Evolutionary conservation across 2,888 invertebrate genomes (phyloP), one percentile per base, ranked within the genome.

Genomic region (Alsophila aescularia): DNA sequence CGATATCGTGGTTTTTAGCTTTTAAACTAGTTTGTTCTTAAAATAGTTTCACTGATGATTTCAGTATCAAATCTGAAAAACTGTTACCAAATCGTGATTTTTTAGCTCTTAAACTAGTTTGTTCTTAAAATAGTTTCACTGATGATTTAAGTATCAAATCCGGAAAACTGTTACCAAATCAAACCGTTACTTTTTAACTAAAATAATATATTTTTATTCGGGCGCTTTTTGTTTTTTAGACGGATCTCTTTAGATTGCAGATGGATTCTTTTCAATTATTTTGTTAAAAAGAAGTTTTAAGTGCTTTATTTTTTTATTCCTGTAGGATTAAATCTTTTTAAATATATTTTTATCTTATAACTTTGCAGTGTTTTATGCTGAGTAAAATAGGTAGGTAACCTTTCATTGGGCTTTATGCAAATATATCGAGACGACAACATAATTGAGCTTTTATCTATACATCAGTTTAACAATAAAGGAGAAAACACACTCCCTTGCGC

Each of bases 191-290:
- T 53, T 15, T 12, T n/a, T 0, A 1, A 32, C 43, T 48, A 13
- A 15, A 5, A 7, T 37, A 34, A 39, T 49, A n/a, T 39, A 43
- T 49, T 54, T 52, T 54, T 39, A 16, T 35, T 18, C 14, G 10
- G 43, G 34, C 34, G 43, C 37, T 12, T 47, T 31, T 34, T 39
- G 43, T 32, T 12, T 47, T 31, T 34, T 39, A 27, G 32, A 43
- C 2, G 43, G 21, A 45, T 44, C 13, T 27, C 34, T 40, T 3
- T 43, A 18, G 34, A 45, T 52, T 16, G 49, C 21, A 41, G 41
- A 52, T 48, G 41, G 56, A 40, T 52, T 52, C 34, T 50, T 55
- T 61, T 58, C 53, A 52, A 35, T 52, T 49, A 52, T 49, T 50
- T 53, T 45, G 44, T 31, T 44, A 44, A 44, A 35, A 40, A 55